phyloP scores from a whole-genome alignment of 1,140 invertebrate genomes.

The Drosophila mayri region DNA sequence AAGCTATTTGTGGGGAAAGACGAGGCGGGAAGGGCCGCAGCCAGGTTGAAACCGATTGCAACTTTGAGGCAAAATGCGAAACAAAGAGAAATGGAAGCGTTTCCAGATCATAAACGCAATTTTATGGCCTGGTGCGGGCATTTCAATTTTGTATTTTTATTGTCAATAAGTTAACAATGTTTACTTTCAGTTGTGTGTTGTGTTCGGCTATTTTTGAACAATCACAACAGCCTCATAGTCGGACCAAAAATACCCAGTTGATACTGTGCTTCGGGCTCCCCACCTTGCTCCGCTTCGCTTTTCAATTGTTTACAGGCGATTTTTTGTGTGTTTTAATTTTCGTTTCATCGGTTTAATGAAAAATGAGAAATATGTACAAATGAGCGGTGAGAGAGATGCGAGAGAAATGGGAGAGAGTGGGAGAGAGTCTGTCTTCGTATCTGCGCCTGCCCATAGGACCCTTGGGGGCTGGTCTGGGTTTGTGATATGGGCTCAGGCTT shows the following conservation, averaged over 20 bases:
- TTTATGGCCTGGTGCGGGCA: slow-evolving; percentile 60
- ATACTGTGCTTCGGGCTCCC: slow-evolving; percentile 14
- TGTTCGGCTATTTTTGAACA: slow-evolving; percentile 66
- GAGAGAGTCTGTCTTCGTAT: slow-evolving; percentile 21
- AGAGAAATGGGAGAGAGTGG: slow-evolving; percentile 17
- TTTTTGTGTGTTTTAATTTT: slow-evolving; percentile 61
- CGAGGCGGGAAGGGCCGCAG: slow-evolving; percentile 1
- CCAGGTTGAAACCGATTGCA: slow-evolving; percentile 37
- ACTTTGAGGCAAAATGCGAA: slow-evolving; percentile 36
- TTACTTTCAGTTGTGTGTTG: slow-evolving; percentile 68
- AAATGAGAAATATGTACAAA: slow-evolving; percentile 55
- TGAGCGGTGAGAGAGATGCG: slow-evolving; percentile 23
- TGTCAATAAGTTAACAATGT: slow-evolving; percentile 80
- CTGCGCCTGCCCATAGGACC: slow-evolving; percentile 65
- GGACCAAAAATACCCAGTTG: slow-evolving; percentile 20
- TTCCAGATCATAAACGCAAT: slow-evolving; percentile 73
- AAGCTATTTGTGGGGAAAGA: slow-evolving; percentile 35
- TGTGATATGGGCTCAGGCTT: neutral
- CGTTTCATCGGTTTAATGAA: slow-evolving; percentile 47
- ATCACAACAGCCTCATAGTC: slow-evolving; percentile 45
- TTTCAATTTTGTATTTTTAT: slow-evolving; percentile 74
- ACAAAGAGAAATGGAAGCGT: slow-evolving; percentile 51
- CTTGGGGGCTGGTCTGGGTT: slow-evolving; percentile 33
- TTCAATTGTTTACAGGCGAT: slow-evolving; percentile 63
- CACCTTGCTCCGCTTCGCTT: slow-evolving; percentile 16